Conservation (phyloP, 2,888 invertebrate species). For the Hydriomena furcata region DNA sequence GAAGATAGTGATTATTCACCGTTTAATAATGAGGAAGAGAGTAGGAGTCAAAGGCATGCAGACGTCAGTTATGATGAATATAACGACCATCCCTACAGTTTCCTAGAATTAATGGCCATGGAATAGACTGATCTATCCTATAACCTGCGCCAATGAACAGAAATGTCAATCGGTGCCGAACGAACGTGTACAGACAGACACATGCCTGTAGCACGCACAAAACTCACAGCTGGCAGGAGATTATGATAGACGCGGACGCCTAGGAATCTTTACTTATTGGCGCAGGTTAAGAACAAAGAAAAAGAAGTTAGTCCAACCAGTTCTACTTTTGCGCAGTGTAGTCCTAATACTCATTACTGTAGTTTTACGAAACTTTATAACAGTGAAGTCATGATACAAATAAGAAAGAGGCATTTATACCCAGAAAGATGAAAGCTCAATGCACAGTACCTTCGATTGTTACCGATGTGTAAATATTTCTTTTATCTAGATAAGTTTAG, state of each 20-base stretch:
- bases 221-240: too few relatives aligned
- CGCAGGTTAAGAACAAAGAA: conserved; percentile 9
- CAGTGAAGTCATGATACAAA: conserved; percentile 46
- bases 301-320: background rate
- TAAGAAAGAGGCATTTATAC: conserved; percentile 58
- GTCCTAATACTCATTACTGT: conserved; percentile 42
- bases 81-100: conserved; percentile 56
- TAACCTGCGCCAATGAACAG: conserved; percentile 17
- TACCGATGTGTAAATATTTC: conserved; percentile 73
- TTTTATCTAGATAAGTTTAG: conserved; percentile 61
- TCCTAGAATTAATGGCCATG: conserved; percentile 75
- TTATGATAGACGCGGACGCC: background rate
- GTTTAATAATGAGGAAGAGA: conserved; percentile 37
- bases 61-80: conserved; percentile 42
- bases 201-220: too few relatives aligned
- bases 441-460: conserved; percentile 39
- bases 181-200: background rate
- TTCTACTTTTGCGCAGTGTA: conserved; percentile 45
- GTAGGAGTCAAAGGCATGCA: conserved; percentile 25
- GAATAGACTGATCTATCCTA: conserved; percentile 63
- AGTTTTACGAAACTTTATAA: too few relatives aligned
- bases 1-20: conserved; percentile 44
- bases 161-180: background rate
- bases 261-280: conserved; percentile 2
- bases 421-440: conserved; percentile 28